Conservation (phyloP, 2,797 vertebrate genomes). For the Choloepus didactylus region DNA sequence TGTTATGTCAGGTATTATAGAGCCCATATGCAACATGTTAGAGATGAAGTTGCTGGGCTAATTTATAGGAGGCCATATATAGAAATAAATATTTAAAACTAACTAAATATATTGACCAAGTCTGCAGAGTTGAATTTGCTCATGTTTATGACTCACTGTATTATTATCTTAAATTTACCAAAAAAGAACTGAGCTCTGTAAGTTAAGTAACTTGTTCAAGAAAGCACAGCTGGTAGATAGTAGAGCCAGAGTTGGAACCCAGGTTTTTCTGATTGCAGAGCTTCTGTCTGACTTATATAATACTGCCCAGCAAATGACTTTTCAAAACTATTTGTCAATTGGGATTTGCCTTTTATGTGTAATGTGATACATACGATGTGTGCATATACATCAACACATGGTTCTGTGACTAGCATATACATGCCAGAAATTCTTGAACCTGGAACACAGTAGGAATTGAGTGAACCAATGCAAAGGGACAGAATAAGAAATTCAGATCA, state of each 20-base stretch:
- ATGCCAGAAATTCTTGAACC: constrained; percentile 40
- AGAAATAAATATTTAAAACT: constrained; percentile 59
- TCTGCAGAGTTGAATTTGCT: constrained; percentile 41
- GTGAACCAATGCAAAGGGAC: constrained; percentile 1
- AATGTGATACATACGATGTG: background rate
- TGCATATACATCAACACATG: background rate
- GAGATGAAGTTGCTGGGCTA: constrained; percentile 11
- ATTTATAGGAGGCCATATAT: constrained; percentile 10
- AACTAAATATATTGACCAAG: background rate
- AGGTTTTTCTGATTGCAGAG: constrained; percentile 13
- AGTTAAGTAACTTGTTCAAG: constrained; percentile 31
- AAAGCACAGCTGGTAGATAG: background rate
- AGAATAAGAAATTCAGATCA: constrained; percentile 51
- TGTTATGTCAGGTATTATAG: background rate
- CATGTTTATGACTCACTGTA: background rate
- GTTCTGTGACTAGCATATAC: background rate
- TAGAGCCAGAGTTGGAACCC: background rate
- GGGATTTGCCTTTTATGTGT: constrained; percentile 28
- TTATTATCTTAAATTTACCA: constrained; percentile 35
- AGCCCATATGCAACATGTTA: background rate
- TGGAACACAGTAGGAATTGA: constrained; percentile 13
- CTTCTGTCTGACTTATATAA: constrained; percentile 31
- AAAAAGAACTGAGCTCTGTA: background rate
- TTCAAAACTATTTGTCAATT: constrained; percentile 4
- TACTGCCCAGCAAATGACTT: background rate